These are phyloP conservation scores for Lethenteron reissneri DNA, from an alignment of 2,113 vertebrate genomes.

Conservation along the genomic window DNA sequence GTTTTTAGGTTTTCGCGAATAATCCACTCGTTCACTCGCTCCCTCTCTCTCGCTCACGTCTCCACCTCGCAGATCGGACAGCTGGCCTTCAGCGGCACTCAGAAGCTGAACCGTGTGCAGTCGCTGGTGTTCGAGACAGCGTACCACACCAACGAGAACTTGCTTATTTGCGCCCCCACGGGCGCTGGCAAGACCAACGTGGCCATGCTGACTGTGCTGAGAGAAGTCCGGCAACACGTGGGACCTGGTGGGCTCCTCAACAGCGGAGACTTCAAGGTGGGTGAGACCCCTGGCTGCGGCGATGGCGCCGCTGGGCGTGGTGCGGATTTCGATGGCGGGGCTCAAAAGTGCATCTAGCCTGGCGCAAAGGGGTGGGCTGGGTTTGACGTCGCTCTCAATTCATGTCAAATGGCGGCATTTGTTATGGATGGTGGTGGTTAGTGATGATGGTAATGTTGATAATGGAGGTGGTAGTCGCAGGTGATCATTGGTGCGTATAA, in stretches of 20 bases:
- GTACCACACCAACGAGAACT: slow-evolving; percentile 92
- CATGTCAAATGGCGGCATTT: too few species aligned
- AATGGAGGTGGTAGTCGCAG: too few species aligned
- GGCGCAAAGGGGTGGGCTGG: too few species aligned
- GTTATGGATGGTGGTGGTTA: too few species aligned
- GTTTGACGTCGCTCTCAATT: too few species aligned
- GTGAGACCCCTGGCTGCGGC: slow-evolving; percentile 17
- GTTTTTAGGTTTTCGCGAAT: too few species aligned
- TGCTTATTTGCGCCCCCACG: slow-evolving; percentile 81
- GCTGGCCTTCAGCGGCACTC: slow-evolving; percentile 79
- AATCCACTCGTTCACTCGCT: not conserved
- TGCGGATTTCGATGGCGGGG: too few species aligned
- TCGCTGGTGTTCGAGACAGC: slow-evolving; percentile 90
- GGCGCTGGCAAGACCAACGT: slow-evolving; percentile 96
- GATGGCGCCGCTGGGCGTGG: too few species aligned
- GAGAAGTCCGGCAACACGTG: slow-evolving; percentile 78
- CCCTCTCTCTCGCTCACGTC: slow-evolving; percentile 4
- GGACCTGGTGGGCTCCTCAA: slow-evolving; percentile 59
- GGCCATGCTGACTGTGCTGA: slow-evolving; percentile 77
- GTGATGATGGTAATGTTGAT: too few species aligned
- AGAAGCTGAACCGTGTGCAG: slow-evolving; percentile 69
- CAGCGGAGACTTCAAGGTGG: slow-evolving; percentile 96
- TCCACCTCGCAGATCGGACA: slow-evolving; percentile 50
- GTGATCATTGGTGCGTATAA: too few species aligned
- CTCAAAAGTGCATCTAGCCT: too few species aligned